Evolutionary conservation across 2,888 invertebrate species (phyloP).

Genomic region (Hirtodrosophila duncani): DNA sequence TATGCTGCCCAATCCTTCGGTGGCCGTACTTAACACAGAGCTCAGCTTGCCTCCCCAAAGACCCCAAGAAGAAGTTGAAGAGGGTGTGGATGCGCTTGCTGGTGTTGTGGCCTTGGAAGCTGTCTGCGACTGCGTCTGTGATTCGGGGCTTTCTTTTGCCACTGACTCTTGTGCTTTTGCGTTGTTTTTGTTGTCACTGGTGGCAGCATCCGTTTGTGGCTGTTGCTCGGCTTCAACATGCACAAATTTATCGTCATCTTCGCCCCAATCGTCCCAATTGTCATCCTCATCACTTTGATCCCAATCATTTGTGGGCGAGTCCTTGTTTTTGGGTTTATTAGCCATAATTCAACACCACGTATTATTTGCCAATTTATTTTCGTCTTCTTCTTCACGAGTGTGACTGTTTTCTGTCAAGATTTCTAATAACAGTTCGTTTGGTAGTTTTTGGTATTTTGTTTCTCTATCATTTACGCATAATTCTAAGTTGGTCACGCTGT

Average conservation of each 20-base stretch:
- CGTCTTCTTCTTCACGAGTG: conserved; percentile 1
- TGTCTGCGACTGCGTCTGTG: background rate
- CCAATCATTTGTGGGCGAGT: conserved; percentile 52
- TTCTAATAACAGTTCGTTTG: no score
- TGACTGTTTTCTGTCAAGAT: no score
- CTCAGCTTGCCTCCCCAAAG: conserved; percentile 87
- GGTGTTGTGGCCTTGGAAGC: background rate
- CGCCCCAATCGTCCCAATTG: conserved; percentile 75
- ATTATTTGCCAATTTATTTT: no score
- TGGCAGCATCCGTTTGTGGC: background rate
- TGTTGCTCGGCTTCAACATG: conserved; percentile 36
- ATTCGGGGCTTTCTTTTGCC: background rate
- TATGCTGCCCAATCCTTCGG: conserved; percentile 86
- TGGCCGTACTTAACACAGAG: conserved; percentile 86
- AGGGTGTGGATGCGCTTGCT: conserved; percentile 4
- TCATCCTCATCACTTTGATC: conserved; percentile 66
- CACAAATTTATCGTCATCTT: conserved; percentile 62
- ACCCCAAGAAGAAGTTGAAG: conserved; percentile 70
- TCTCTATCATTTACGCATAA: no score
- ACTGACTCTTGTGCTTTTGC: conserved; percentile 13
- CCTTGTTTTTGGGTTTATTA: conserved; percentile 32
- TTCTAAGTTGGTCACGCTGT: no score
- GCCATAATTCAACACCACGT: conserved; percentile 41
- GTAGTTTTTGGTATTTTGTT: no score
- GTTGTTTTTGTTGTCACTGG: conserved; percentile 13